Evolutionary conservation across 2,113 vertebrate species (phyloP).

Genomic region (Sinocyclocheilus anophthalmus): DNA sequence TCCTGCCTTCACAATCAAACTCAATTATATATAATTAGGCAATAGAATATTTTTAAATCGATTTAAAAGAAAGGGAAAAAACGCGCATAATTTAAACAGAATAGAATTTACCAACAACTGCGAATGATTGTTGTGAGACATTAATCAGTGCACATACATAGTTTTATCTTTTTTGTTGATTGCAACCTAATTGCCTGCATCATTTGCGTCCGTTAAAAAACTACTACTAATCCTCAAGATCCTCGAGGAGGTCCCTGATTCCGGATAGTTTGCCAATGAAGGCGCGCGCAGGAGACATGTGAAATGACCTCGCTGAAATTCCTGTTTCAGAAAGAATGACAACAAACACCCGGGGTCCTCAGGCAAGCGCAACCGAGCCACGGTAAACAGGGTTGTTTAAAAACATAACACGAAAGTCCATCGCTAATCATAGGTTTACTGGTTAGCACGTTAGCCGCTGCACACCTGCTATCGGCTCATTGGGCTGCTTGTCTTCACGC

Average conservation of each 20-base stretch:
- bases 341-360: conserved; percentile 65
- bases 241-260: conserved; percentile 66
- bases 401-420: neutral
- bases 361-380: conserved; percentile 56
- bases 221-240: conserved; percentile 73
- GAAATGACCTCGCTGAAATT: conserved; percentile 76
- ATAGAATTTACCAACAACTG: too few relatives aligned
- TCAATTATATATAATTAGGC: too few relatives aligned
- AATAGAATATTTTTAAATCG: too few relatives aligned
- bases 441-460: conserved; percentile 54
- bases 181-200: too few relatives aligned
- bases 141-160: neutral
- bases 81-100: neutral
- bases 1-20: neutral
- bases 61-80: neutral
- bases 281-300: conserved; percentile 72
- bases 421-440: conserved; percentile 18
- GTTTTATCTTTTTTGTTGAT: neutral
- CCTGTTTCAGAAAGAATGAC: conserved; percentile 65
- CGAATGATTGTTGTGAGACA: conserved; percentile 2
- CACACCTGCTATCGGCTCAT: conserved; percentile 67
- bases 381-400: conserved; percentile 58
- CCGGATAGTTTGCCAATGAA: conserved; percentile 69
- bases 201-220: neutral
- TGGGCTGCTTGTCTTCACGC: conserved; percentile 49